Conservation (phyloP, 2,113 vertebrate genomes). For the Noctilio leporinus region DNA sequence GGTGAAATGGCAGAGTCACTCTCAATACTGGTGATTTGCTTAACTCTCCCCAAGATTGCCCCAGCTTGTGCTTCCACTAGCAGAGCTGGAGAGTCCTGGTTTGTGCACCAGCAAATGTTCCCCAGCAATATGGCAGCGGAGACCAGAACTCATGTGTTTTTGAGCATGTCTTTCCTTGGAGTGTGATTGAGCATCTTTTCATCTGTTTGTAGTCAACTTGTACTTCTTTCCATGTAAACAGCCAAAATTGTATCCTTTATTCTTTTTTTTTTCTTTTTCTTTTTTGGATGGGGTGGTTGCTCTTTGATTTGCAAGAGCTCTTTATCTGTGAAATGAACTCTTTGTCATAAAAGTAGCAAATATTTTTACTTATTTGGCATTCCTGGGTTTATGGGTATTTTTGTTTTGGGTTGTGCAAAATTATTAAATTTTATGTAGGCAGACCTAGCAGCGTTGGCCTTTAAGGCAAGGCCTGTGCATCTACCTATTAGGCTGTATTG, state of each 20-base stretch:
- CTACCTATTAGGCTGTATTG: neutral
- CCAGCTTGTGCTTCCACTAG: neutral
- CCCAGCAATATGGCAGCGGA: too few relatives aligned
- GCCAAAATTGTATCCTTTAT: too few relatives aligned
- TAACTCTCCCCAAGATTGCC: fast-evolving
- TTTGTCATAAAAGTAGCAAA: neutral
- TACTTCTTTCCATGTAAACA: neutral
- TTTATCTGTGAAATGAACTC: neutral
- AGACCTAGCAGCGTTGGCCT: neutral
- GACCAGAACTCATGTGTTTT: neutral
- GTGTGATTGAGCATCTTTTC: neutral
- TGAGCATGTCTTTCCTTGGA: neutral
- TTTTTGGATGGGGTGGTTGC: neutral
- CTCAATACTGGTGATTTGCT: neutral
- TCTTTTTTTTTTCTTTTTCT: neutral
- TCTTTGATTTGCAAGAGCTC: neutral
- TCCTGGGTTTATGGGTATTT: neutral
- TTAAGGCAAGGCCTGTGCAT: neutral
- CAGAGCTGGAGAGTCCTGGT: neutral
- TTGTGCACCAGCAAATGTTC: neutral
- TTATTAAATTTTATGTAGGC: neutral
- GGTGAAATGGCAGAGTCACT: neutral
- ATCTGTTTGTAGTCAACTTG: neutral
- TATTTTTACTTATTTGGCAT: neutral
- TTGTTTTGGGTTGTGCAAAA: neutral